phyloP scores from a whole-genome alignment of 2,113 vertebrate species.

The Melanocharis versteri region DNA sequence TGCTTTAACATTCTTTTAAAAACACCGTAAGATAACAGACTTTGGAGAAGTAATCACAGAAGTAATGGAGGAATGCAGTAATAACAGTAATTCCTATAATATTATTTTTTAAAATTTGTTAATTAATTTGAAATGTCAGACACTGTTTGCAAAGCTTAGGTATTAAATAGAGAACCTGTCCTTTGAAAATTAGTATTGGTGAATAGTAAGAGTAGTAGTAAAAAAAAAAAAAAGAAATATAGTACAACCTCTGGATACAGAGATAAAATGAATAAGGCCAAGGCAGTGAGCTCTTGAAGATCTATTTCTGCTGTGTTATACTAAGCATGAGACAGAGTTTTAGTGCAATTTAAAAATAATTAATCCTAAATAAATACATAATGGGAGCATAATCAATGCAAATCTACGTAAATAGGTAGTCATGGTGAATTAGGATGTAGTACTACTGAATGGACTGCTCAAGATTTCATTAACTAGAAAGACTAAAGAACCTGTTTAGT shows the following conservation, averaged over 20 bases:
- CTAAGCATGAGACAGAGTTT: constrained; percentile 13
- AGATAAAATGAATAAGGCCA: not conserved
- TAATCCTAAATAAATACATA: constrained; percentile 58
- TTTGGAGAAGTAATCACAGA: not conserved
- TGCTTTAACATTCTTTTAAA: not conserved
- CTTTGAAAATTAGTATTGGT: not conserved
- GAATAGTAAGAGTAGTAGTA: not conserved
- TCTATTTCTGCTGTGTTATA: not conserved
- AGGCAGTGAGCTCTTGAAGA: not conserved
- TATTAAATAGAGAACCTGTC: not conserved
- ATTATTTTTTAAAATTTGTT: not conserved
- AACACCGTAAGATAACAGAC: not conserved
- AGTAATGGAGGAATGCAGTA: not conserved
- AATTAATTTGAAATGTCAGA: not conserved
- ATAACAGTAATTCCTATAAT: not conserved
- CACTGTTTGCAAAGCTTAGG: not conserved
- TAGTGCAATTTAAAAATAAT: constrained; percentile 56
- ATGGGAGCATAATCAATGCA: constrained; percentile 61
- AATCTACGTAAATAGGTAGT: constrained; percentile 59
- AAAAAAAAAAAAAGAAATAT: not conserved
- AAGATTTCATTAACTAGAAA: constrained; percentile 57
- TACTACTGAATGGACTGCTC: constrained; percentile 27
- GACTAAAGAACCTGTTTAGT: constrained; percentile 41
- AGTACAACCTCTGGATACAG: not conserved
- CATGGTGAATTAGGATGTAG: constrained; percentile 53